These are phyloP conservation scores for Darevskia nairensis DNA, from an alignment of 2,797 vertebrate species.

Conservation along the genomic window DNA sequence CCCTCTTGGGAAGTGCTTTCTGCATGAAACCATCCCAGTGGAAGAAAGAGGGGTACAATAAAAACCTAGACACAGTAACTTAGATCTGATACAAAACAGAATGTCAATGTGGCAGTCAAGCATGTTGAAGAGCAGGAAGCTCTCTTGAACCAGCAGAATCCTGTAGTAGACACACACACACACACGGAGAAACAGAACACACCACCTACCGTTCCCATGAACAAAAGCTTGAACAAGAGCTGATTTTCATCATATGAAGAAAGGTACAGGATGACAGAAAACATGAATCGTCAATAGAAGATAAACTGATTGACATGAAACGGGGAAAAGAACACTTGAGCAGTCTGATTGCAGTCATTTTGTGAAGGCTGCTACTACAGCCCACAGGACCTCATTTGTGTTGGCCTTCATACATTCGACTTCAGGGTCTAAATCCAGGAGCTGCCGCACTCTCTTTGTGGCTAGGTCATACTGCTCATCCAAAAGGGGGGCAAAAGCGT, in stretches of 20 bases:
- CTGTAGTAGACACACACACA: constrained; percentile 45
- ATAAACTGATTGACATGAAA: constrained; percentile 72
- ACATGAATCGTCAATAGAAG: constrained; percentile 73
- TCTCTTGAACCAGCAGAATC: constrained; percentile 79
- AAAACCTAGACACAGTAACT: constrained; percentile 55
- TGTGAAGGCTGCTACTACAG: constrained; percentile 94
- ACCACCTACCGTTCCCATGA: constrained; percentile 70
- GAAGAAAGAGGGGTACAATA: constrained; percentile 57
- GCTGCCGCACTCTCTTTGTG: constrained; percentile 93
- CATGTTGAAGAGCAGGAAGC: constrained; percentile 72
- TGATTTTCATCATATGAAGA: constrained; percentile 69
- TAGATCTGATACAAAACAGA: constrained; percentile 67
- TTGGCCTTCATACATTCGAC: constrained; percentile 91
- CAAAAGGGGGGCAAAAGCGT: constrained; percentile 93
- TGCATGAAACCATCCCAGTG: constrained; percentile 61
- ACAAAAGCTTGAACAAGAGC: constrained; percentile 72
- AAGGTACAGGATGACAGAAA: constrained; percentile 78
- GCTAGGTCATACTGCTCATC: constrained; percentile 97
- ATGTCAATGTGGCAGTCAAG: constrained; percentile 80
- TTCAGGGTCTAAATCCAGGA: constrained; percentile 95
- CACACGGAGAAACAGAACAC: constrained; percentile 68
- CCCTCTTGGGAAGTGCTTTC: constrained; percentile 55
- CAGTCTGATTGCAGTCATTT: constrained; percentile 83
- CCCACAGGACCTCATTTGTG: constrained; percentile 93
- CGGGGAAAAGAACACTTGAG: constrained; percentile 50